phyloP scores from a whole-genome alignment of 2,113 vertebrate species.

The Neopipo cinnamomea region DNA sequence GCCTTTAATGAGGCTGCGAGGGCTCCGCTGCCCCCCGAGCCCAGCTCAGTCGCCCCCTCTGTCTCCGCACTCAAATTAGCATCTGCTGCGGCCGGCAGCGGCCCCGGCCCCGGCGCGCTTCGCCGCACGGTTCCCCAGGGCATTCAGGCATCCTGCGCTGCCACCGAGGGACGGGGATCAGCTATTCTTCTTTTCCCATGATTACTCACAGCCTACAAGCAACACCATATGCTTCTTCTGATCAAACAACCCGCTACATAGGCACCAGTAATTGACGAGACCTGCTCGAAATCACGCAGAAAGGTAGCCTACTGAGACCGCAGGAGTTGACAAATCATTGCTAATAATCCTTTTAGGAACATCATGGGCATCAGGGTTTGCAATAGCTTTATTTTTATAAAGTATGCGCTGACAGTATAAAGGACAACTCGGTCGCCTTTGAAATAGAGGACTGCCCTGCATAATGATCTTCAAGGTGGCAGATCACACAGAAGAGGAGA shows the following conservation, averaged over 20 bases:
- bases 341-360: constrained; percentile 82
- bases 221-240: constrained; percentile 82
- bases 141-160: constrained; percentile 41
- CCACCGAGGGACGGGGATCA: constrained; percentile 40
- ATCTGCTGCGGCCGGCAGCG: constrained; percentile 19
- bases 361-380: constrained; percentile 63
- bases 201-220: constrained; percentile 74
- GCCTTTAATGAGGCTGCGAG: not conserved
- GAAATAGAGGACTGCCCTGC: not conserved
- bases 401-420: constrained; percentile 70
- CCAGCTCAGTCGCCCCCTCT: not conserved
- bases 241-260: constrained; percentile 79
- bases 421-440: constrained; percentile 47
- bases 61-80: constrained; percentile 24
- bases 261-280: constrained; percentile 82
- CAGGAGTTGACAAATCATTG: constrained; percentile 78
- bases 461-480: not conserved
- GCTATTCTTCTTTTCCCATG: constrained; percentile 64
- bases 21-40: not conserved
- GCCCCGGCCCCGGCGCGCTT: constrained; percentile 29
- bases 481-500: not conserved
- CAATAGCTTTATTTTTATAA: constrained; percentile 73
- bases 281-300: constrained; percentile 83
- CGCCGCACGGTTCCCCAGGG: constrained; percentile 50
- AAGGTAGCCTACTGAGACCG: constrained; percentile 79